phyloP scores from a whole-genome alignment of 2,888 invertebrate species.

The Drosophila tripunctata region DNA sequence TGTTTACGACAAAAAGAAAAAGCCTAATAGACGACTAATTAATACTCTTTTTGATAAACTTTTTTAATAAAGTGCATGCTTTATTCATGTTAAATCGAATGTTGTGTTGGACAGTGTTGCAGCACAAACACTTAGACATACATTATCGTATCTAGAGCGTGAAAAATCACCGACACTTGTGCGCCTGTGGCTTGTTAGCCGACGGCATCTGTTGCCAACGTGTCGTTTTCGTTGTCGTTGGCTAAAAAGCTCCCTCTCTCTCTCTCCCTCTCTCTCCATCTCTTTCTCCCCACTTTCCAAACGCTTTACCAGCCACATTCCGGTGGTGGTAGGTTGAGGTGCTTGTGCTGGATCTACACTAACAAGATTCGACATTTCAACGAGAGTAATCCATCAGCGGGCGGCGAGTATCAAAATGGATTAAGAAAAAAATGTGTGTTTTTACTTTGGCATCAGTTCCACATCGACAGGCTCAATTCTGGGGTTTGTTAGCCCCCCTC shows the following conservation, averaged over 20 bases:
- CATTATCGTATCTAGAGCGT: constrained; percentile 58
- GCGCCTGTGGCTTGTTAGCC: constrained; percentile 56
- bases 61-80: not conserved
- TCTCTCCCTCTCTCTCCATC: too few species aligned
- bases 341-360: constrained; percentile 35
- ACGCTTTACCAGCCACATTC: too few species aligned
- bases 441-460: constrained; percentile 48
- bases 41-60: too few species aligned
- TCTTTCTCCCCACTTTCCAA: too few species aligned
- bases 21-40: too few species aligned
- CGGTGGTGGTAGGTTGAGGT: not conserved
- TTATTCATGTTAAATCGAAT: not conserved
- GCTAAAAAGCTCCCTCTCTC: too few species aligned
- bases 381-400: constrained; percentile 74
- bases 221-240: constrained; percentile 2
- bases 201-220: constrained; percentile 61
- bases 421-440: constrained; percentile 62
- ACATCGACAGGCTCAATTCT: constrained; percentile 31
- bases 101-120: constrained; percentile 20
- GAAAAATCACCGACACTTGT: constrained; percentile 66
- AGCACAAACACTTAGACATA: constrained; percentile 9
- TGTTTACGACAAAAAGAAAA: not conserved
- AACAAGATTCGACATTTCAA: constrained; percentile 76
- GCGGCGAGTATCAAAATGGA: constrained; percentile 65
- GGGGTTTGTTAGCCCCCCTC: too few species aligned